Evolutionary conservation across 2,888 invertebrate genomes (phyloP), one percentile per base, ranked within the genome.

Genomic region (Callinectes sapidus): DNA sequence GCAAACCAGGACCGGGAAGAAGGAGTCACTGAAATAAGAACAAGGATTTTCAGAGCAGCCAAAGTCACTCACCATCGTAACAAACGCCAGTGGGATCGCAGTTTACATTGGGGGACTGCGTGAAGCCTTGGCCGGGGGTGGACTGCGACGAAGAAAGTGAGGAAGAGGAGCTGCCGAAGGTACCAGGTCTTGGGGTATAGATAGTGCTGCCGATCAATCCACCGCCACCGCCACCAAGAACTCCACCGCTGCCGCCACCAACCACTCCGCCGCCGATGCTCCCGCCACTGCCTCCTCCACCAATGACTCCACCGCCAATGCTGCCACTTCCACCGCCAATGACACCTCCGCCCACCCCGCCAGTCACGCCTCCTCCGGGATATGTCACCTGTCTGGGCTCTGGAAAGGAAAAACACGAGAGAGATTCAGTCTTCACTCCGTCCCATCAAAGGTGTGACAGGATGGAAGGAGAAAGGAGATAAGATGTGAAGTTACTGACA

Each of bases 71-170:
- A 98, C 98, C 98, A 96, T 99, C 98, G 95, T 98, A 98, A 95
- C 98, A 99, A 95, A 98, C 98, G 95, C 98, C 98, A 92, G 98
- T 98, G 95, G 98, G 98, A 96, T 98, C 98, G 96, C 98, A 99
- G 96, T 98, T 98, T 90, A 97, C 97, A 95, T 98, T 97, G 95
- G 97, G 97, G 95, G 85, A 14, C 35, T 81, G 32, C 55, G 61
- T 85, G 88, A 16, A 18, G 54, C 71, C 48, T 16, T 28, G 28
- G 18, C 35, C 61, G 35, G 86, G 61, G 3, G 91, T 91, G 66
- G 61, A 48, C n/a, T 39, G 61, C n/a, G 87, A 77, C 13, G 91
- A 88, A 85, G 39, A 39, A 71, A 77, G 61, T 85, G 55, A 81
- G 5, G 77, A 85, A 1, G 77, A 85, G 42, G 87, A 61, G 28